Evolutionary conservation across 2,888 invertebrate genomes (phyloP).

Genomic region (Drosophila parthenogenetica): DNA sequence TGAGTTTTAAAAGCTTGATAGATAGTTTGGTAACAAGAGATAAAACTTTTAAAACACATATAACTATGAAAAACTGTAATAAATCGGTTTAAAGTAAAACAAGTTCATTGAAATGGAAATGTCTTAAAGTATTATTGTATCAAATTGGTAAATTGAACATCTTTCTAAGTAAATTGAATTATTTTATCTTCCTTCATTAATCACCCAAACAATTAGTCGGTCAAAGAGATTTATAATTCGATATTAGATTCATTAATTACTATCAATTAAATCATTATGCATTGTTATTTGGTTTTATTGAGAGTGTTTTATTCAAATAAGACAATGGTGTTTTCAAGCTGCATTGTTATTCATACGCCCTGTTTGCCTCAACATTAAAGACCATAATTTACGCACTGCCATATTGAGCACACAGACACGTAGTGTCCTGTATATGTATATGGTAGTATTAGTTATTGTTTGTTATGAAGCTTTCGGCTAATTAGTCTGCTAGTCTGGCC

Average conservation of each 20-base stretch:
- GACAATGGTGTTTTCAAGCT: neutral
- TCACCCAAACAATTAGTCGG: neutral
- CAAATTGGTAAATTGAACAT: too few species aligned
- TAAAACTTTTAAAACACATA: neutral
- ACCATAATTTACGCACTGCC: conserved; percentile 20
- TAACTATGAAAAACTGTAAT: neutral
- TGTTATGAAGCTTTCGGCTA: conserved; percentile 44
- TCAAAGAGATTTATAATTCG: neutral
- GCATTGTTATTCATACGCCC: conserved; percentile 39
- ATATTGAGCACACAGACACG: conserved; percentile 19
- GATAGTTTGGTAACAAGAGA: neutral
- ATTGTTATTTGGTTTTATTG: neutral
- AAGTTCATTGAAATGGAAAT: neutral
- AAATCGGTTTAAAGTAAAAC: too few species aligned
- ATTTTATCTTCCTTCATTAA: too few species aligned
- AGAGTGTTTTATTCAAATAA: neutral
- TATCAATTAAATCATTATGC: neutral
- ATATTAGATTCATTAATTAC: neutral
- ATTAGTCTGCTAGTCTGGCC: conserved; percentile 47
- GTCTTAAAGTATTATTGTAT: neutral
- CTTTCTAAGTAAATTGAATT: too few species aligned
- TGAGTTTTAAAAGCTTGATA: neutral
- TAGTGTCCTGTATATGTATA: neutral
- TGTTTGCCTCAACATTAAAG: conserved; percentile 17
- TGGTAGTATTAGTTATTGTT: conserved; percentile 26